Percentiles rank a stretch among this genome's conserved stretches.
Conservation (phyloP, 2,797 vertebrate species). For the Anabas testudineus region DNA sequence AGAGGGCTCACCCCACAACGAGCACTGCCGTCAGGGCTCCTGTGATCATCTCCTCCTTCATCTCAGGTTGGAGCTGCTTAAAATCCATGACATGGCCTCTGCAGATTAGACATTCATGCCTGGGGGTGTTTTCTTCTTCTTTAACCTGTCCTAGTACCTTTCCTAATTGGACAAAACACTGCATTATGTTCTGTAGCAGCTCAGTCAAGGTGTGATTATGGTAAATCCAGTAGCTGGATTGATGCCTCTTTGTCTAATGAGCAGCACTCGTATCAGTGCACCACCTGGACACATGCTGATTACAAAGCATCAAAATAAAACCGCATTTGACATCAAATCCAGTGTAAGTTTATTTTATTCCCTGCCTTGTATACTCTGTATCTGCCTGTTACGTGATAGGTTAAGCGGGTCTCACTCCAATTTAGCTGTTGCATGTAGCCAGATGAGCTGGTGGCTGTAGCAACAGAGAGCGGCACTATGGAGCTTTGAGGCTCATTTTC, state of each 20-base stretch:
- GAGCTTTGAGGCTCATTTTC: conserved; percentile 53
- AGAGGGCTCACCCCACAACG: conserved; percentile 62
- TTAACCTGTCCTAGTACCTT: conserved; percentile 6
- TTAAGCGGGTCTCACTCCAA: conserved; percentile 35
- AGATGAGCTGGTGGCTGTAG: conserved; percentile 62
- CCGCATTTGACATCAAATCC: background rate
- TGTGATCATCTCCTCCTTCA: conserved; percentile 39
- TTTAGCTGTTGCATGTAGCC: conserved; percentile 36
- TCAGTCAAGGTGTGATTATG: conserved; percentile 16
- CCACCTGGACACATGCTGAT: conserved; percentile 24
- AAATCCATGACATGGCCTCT: conserved; percentile 40
- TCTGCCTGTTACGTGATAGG: background rate
- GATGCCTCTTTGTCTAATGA: conserved; percentile 25
- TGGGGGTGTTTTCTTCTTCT: conserved; percentile 19
- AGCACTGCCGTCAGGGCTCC: conserved; percentile 36
- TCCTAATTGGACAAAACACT: conserved; percentile 45
- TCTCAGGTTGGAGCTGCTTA: conserved; percentile 46
- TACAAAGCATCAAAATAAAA: conserved; percentile 9
- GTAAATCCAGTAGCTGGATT: conserved; percentile 9
- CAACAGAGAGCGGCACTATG: conserved; percentile 51
- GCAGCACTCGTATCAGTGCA: conserved; percentile 10
- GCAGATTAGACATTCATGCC: conserved; percentile 32
- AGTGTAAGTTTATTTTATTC: conserved; percentile 12
- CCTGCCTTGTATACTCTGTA: background rate
- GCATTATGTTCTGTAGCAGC: conserved; percentile 1